Base-by-base conservation (phyloP, 1,140 invertebrate species). In the Pogonomyrmex californicus region DNA sequence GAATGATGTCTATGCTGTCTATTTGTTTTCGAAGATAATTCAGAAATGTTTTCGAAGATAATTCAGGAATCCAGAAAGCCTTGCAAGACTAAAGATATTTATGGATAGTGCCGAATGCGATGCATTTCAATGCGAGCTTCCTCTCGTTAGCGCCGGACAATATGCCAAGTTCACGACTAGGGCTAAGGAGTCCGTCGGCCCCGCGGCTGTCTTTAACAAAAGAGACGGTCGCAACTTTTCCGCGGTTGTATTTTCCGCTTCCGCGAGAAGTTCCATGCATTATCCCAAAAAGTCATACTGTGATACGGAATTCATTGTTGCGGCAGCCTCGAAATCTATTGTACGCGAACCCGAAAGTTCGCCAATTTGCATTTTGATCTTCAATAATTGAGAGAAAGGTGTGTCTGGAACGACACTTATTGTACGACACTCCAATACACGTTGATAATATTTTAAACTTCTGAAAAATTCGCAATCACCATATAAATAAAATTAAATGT, bases 271-370 rank as follows among this genome's bases (percentile, higher is more conserved):
- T 60, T 73, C 88, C 75, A 73, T 65, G 76, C 47, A 60, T 75
- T 82, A 82, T 82, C 12, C 12, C 51, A 17, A 66, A 54, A 54
- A 62, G 41, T 10, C 41, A 86, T 65, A 47, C 30, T 36, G 38
- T 58, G 70, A 90, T 90, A 87, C 89, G 78, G 65, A 49, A 54
- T 44, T 91, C 78, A 89, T 91, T 91, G 83, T 90, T 82, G 65
- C 60, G 58, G 58, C 54, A 23, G 23, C 47, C 56, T 66, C 65
- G 66, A 65, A 68, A 47, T 36, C 85, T 17, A 91, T 91, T 91
- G 90, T 91, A 60, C 68, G 44, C 2, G 63, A 73, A 77, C 87
- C 76, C 70, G 77, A 71, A 89, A 91, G 79, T 91, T 91, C 87
- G 85, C 85, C 79, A 91, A 91, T 91, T 91, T 91, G 81, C 66